phyloP scores from a whole-genome alignment of 2,113 vertebrate genomes.

The Phocoena phocoena region DNA sequence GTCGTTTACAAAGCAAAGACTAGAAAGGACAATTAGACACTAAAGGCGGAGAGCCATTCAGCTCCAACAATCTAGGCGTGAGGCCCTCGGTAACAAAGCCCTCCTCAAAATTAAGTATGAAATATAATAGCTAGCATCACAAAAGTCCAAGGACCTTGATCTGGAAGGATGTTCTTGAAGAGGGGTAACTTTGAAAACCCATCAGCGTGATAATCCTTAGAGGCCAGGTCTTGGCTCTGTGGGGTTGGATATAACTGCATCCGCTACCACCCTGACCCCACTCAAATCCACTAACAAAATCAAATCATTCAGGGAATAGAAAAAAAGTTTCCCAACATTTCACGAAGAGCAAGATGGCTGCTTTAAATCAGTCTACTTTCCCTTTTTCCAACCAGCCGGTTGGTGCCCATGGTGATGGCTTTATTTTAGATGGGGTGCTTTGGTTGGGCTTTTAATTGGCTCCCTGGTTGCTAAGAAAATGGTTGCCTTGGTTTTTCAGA shows the following conservation, averaged over 20 bases:
- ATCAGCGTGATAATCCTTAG: neutral
- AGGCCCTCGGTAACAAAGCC: neutral
- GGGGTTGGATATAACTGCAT: neutral
- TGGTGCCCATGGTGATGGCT: slow-evolving; percentile 55
- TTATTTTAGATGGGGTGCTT: slow-evolving; percentile 56
- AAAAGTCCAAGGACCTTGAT: neutral
- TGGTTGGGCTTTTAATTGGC: slow-evolving; percentile 70
- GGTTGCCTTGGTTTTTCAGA: slow-evolving; percentile 85
- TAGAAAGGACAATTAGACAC: neutral
- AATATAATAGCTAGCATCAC: neutral
- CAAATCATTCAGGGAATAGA: neutral
- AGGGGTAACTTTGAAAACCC: neutral
- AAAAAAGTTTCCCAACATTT: neutral
- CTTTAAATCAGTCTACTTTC: neutral
- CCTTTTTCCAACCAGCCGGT: neutral
- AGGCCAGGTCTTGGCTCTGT: neutral
- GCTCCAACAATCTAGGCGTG: neutral
- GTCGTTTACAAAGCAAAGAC: neutral
- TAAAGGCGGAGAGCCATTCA: neutral
- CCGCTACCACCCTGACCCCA: neutral
- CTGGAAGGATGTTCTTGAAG: neutral
- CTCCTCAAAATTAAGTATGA: neutral
- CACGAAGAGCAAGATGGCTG: slow-evolving; percentile 40
- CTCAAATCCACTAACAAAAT: neutral
- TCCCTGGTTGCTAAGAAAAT: slow-evolving; percentile 82